Base-by-base conservation (phyloP, 2,797 vertebrate species). In the Capromys pilorides region DNA sequence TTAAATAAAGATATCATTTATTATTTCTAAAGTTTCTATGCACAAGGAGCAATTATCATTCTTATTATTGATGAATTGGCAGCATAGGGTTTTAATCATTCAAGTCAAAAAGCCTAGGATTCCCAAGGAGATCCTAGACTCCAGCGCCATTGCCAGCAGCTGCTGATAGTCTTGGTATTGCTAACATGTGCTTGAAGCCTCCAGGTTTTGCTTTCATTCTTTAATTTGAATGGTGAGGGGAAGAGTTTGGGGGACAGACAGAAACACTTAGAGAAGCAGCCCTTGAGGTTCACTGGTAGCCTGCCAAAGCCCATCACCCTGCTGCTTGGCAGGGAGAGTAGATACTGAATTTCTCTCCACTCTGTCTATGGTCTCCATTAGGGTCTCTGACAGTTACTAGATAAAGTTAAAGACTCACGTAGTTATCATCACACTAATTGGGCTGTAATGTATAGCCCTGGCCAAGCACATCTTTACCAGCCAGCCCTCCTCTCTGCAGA, bases 351-450 rank as follows among this genome's bases (percentile, higher is more conserved):
- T 96, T 96, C 95, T 98, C 96, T 97, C 97, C 89, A 64, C 94
- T 96, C 57, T 14, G 95, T 96, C 97, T 24, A 22, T 69, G 97
- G 96, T 95, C 97, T 95, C 97, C 97, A 98, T 98, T 98, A 98
- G 98, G 95, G 97, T 97, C 97, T 94, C 97, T 81, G 96, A 98
- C 98, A 98, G 98, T 98, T 98, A 95, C 98, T 98, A 98, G 98
- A 98, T 98, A 98, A 98, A 98, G 98, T 97, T 98, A 98, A 98
- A 98, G 98, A 98, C 98, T 98, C 98, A 86, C 97, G 98, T 97
- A 98, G 98, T 97, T 98, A 98, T 98, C 98, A 96, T 98, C 98
- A 97, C 98, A 98, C 98, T 99, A 98, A 99, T 98, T 98, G 98
- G 98, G 98, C 98, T 98, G 98, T 98, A 99, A 98, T 98, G 98